Evolutionary conservation across 2,888 invertebrate genomes (phyloP).

Genomic region (Drosophila infuscata): DNA sequence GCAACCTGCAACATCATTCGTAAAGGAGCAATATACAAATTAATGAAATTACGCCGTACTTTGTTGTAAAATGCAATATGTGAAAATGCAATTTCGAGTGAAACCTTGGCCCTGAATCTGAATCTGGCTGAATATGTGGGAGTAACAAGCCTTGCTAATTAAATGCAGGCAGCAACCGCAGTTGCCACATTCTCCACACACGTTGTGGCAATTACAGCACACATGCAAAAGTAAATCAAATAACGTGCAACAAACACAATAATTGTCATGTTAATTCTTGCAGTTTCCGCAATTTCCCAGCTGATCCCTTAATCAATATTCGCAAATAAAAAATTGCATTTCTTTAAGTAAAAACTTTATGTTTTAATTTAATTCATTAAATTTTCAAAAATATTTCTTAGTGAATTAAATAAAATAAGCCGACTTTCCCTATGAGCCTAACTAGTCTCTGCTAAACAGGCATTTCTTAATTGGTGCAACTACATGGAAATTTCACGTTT

Average conservation of each 20-base stretch:
- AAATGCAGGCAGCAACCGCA: background rate
- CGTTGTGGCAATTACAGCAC: background rate
- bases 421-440: slow-evolving; percentile 40
- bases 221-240: background rate
- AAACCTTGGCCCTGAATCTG: slow-evolving; percentile 8
- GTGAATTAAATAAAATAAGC: background rate
- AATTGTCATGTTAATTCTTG: background rate
- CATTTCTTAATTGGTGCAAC: slow-evolving; percentile 54
- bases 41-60: slow-evolving; percentile 31
- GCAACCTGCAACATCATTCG: background rate
- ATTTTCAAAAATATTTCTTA: background rate
- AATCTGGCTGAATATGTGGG: slow-evolving; percentile 8
- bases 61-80: slow-evolving; percentile 5
- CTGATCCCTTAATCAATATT: background rate
- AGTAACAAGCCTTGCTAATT: slow-evolving; percentile 1
- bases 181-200: slow-evolving; percentile 10
- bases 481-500: slow-evolving; percentile 50
- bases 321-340: no score
- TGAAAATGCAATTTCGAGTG: slow-evolving; percentile 14
- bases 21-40: slow-evolving; percentile 1
- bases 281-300: background rate
- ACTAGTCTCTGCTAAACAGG: slow-evolving; percentile 19
- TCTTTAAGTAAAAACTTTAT: background rate
- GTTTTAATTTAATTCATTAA: background rate
- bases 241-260: background rate